Evolutionary conservation across 2,797 vertebrate species (phyloP), one percentile per base, ranked within the genome.

Genomic region (Aselliscus stoliczkanus): DNA sequence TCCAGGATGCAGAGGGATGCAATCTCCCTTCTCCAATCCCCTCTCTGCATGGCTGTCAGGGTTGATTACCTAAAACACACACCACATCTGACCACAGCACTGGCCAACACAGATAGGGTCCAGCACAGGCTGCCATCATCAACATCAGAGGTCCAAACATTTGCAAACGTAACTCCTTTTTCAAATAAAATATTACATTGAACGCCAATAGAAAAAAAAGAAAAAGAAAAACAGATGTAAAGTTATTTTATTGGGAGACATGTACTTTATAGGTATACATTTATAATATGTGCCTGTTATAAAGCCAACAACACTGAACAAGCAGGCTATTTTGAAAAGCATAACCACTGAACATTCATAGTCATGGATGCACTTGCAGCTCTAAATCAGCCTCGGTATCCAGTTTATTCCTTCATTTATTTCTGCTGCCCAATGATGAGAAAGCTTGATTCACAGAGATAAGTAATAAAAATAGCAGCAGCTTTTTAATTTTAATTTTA

Each of bases 111-210:
- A 11, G 15, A 50, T 14, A 54, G 15, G 21, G 21, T 29, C n/a
- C n/a, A 25, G 13, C 5, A 1, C 10, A 8, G 9, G n/a, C 21
- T 42, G 1, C 39, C 13, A 5, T 29, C 42, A 44, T 70, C 14
- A 42, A 21, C 3, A 15, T 34, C 77, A 52, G n/a, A 72, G 44
- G 25, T 42, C 18, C 44, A 23, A 70, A 56, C 12, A 27, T 62
- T 62, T 76, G 50, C 52, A 91, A 90, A 58, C 44, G 12, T 14
- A 86, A 54, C 37, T 67, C 3, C 0, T 31, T 73, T 93, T 69
- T 88, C 85, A 85, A 52, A 72, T 67, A 82, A 90, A 92, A 92
- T 50, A 75, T 23, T 15, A 50, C 31, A 39, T 29, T 54, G 12
- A 85, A 62, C 7, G 29, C 23, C 21, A 67, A 37, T 12, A 50